Evolutionary conservation across 2,797 vertebrate species (phyloP).

Genomic region (Sebastes reedi): DNA sequence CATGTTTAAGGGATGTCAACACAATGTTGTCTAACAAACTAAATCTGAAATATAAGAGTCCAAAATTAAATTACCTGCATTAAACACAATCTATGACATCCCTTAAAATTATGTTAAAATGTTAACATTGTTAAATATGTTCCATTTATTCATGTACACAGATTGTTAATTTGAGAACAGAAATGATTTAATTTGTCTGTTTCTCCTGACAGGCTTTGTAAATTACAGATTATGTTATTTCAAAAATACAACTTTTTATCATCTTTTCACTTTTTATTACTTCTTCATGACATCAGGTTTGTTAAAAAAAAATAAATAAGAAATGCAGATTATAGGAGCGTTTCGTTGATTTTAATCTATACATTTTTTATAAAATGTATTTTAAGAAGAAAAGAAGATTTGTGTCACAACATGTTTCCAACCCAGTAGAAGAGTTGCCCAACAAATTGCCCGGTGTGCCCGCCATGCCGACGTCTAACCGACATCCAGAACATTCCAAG

Average conservation of each 20-base stretch:
- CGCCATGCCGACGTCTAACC: constrained; percentile 9
- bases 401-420: background rate
- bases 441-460: background rate
- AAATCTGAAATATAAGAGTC: no score
- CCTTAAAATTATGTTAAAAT: background rate
- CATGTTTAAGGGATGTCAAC: no score
- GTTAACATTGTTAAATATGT: no score
- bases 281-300: no score
- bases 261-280: no score
- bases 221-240: background rate
- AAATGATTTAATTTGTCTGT: background rate
- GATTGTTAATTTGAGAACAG: background rate
- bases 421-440: background rate
- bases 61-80: no score
- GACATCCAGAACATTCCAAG: constrained; percentile 82
- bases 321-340: no score
- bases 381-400: background rate
- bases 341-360: background rate
- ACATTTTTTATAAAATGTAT: background rate
- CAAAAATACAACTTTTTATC: background rate
- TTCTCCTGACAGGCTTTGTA: background rate
- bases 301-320: no score
- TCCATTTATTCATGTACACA: background rate
- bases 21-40: no score
- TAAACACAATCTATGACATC: background rate